Evolutionary conservation across 1,140 invertebrate species (phyloP), one percentile per base, ranked within the genome.

Genomic region (Cecropterus lyciades): DNA sequence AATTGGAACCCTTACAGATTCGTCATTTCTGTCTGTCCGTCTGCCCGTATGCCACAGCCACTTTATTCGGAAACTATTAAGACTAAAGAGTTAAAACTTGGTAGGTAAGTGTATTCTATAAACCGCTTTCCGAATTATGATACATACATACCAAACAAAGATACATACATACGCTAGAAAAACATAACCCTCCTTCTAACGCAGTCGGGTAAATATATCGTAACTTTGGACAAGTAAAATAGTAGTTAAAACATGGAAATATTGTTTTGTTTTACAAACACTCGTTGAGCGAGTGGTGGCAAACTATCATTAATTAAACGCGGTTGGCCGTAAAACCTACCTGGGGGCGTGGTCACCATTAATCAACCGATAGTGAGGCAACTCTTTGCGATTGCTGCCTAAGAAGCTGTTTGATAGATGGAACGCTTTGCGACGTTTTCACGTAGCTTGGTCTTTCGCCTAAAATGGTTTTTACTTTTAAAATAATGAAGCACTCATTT

Each of bases 381-480:
- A 69, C 60, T 69, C 59, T 37, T 55, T 56, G 52, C 60, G 67
- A 64, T 64, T 49, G 45, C 67, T 69, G 65, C 45, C 45, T 57
- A 63, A 62, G 67, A 48, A 69, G 48, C 67, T 49, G 62, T 40
- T 63, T 63, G 67, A 64, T 64, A 64, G 67, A 69, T 69, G 67
- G 55, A 64, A 62, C 33, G 30, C 11, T 49, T 60, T 49, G 57
- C 57, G 30, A 45, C 33, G 53, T 20, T 40, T 49, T 10, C 45
- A 62, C 16, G 30, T 62, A 62, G 45, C 33, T 48, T 33, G 27
- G 56, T 59, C 15, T 15, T 33, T 11, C n/a, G n/a, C 15, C 15
- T 37, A 13, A 15, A 43, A 40, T 42, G 42, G 52, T 14, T 30
- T 52, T 52, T 33, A 5, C 6, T 20, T 52, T 43, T 14, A 14